These are phyloP conservation scores for Clavelina lepadiformis DNA, from an alignment of 23 tunicate species.

Conservation along the genomic window DNA sequence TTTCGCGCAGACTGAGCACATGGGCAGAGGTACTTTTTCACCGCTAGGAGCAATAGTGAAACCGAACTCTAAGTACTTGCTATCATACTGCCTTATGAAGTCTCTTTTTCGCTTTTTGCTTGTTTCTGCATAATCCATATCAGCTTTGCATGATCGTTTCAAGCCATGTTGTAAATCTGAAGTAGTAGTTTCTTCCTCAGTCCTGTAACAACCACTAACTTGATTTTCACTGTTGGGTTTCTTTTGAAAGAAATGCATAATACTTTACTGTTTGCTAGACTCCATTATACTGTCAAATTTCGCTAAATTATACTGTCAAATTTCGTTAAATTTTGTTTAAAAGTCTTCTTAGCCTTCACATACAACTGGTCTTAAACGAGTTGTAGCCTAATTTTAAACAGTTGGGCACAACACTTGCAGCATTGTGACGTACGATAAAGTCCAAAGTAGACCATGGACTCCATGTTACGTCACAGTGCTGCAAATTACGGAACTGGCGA, in stretches of 20 bases:
- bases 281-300: constrained; percentile 14
- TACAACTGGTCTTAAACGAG: too few species aligned
- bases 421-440: too few species aligned
- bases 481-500: too few species aligned
- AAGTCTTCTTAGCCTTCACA: too few species aligned
- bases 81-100: constrained; percentile 58
- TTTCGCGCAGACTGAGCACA: constrained; percentile 24
- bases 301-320: too few species aligned
- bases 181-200: constrained; percentile 8
- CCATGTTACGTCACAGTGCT: too few species aligned
- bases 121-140: constrained; percentile 6
- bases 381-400: too few species aligned
- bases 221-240: constrained; percentile 1
- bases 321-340: too few species aligned
- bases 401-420: too few species aligned
- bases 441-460: too few species aligned
- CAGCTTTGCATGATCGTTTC: constrained; percentile 14
- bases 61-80: constrained; percentile 44
- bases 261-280: constrained; percentile 18
- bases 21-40: constrained; percentile 18
- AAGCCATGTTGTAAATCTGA: constrained; percentile 14
- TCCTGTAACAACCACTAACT: constrained; percentile 2
- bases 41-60: constrained; percentile 56
- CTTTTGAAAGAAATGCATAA: constrained; percentile 11
- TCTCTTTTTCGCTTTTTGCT: constrained; percentile 31